Percentiles rank a stretch among this genome's conserved stretches.
These are phyloP conservation scores for Acrobasis consociella DNA, from an alignment of 2,888 invertebrate genomes.

Conservation along the genomic window DNA sequence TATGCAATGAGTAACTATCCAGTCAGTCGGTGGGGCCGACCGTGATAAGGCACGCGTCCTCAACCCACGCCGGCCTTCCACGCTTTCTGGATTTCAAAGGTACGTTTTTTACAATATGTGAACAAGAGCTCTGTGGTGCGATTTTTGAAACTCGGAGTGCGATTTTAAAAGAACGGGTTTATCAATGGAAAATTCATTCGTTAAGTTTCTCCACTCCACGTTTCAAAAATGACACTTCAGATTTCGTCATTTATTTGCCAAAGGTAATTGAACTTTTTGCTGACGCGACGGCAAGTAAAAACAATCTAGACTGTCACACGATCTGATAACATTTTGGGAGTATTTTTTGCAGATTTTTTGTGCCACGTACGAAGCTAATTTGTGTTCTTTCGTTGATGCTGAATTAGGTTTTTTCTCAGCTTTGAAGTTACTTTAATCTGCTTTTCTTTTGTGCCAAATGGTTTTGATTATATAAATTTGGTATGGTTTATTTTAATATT, in stretches of 20 bases:
- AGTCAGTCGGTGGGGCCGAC: constrained; percentile 40
- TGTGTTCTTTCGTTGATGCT: not conserved
- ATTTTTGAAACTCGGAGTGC: too few species aligned
- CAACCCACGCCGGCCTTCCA: constrained; percentile 38
- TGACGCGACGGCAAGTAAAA: constrained; percentile 19
- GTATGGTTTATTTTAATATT: too few species aligned
- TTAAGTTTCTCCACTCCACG: too few species aligned
- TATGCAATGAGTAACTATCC: constrained; percentile 41
- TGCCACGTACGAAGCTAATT: not conserved
- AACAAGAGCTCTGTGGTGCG: constrained; percentile 26
- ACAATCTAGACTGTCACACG: constrained; percentile 2
- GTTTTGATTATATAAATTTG: not conserved
- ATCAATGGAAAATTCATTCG: too few species aligned
- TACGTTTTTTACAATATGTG: constrained; percentile 36
- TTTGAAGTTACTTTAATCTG: not conserved
- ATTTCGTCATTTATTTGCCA: constrained; percentile 4
- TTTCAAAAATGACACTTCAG: too few species aligned
- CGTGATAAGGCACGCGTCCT: constrained; percentile 52
- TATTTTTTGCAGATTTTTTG: not conserved
- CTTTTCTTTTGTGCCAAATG: not conserved
- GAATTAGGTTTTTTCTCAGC: not conserved
- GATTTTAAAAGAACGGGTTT: too few species aligned
- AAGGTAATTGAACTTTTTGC: constrained; percentile 13
- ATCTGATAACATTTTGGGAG: not conserved
- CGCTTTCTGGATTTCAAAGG: constrained; percentile 44